Evolutionary conservation across 2,888 invertebrate genomes (phyloP).

Genomic region (Parapristionchus giblindavisi): DNA sequence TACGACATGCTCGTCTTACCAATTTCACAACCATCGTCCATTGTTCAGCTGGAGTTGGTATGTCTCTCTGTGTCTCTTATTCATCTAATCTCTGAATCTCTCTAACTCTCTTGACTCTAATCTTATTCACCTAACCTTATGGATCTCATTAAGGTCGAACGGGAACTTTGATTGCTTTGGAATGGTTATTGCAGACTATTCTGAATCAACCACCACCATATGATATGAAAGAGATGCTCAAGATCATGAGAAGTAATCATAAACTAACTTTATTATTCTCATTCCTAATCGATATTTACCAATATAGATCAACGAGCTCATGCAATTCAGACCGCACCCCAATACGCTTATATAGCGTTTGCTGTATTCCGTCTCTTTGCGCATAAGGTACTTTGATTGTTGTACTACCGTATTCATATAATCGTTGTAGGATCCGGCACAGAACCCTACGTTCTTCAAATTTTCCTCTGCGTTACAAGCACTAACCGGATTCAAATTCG

Average conservation of each 20-base stretch:
- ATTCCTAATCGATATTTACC: not conserved
- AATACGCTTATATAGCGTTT: slow-evolving; percentile 18
- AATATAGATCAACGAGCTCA: slow-evolving; percentile 12
- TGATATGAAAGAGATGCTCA: slow-evolving; percentile 23
- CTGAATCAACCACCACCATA: not conserved
- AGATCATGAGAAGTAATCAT: not conserved
- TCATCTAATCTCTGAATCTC: no score
- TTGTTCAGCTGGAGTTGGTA: slow-evolving; percentile 19
- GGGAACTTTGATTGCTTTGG: slow-evolving; percentile 5
- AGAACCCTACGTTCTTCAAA: not conserved
- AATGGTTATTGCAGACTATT: not conserved
- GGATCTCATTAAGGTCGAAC: not conserved
- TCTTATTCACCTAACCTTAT: not conserved
- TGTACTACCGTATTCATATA: not conserved
- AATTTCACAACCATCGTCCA: slow-evolving; percentile 9
- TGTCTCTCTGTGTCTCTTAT: no score
- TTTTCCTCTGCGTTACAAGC: not conserved
- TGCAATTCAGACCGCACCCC: slow-evolving; percentile 19
- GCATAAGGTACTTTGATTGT: not conserved
- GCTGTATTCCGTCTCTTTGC: slow-evolving; percentile 20
- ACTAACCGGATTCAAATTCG: slow-evolving; percentile 9
- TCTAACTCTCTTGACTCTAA: not conserved
- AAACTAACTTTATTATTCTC: no score
- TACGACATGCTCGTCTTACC: slow-evolving; percentile 4
- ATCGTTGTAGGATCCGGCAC: not conserved